Evolutionary conservation across 2,888 invertebrate genomes (phyloP).

Genomic region (Drosophila kanekoi): DNA sequence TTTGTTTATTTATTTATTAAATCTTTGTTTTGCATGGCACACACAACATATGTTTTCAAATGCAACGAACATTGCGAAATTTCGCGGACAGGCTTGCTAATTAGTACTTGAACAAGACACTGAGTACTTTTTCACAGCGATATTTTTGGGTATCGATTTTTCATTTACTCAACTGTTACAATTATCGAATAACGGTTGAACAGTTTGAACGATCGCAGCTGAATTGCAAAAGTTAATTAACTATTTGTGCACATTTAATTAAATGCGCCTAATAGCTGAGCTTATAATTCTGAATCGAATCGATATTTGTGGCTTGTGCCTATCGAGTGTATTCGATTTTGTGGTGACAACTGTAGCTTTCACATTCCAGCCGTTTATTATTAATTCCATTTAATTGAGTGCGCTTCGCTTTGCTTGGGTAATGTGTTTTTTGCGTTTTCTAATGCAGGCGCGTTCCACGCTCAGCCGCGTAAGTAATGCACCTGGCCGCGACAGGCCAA

Average conservation of each 20-base stretch:
- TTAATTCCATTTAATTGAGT: slow-evolving; percentile 36
- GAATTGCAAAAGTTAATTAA: too few species aligned
- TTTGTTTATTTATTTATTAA: not conserved
- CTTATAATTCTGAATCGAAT: slow-evolving; percentile 2
- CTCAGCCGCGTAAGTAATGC: slow-evolving; percentile 55
- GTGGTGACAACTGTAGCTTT: slow-evolving; percentile 56
- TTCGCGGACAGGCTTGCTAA: too few species aligned
- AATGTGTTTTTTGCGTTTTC: slow-evolving; percentile 63
- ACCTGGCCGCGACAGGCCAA: not conserved
- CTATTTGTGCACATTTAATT: too few species aligned
- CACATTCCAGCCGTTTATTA: slow-evolving; percentile 21
- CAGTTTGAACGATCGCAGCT: not conserved
- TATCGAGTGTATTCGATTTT: slow-evolving; percentile 42
- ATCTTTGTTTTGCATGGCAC: too few species aligned
- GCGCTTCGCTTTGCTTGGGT: slow-evolving; percentile 3
- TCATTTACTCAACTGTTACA: not conserved
- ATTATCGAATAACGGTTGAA: slow-evolving; percentile 4
- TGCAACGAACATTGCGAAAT: too few species aligned
- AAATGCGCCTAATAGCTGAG: too few species aligned
- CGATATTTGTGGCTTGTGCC: slow-evolving; percentile 24
- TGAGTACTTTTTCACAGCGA: not conserved
- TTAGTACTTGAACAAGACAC: not conserved
- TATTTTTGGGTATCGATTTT: slow-evolving; percentile 1
- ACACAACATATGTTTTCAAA: too few species aligned
- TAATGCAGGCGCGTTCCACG: slow-evolving; percentile 58